phyloP scores from a whole-genome alignment of 2,113 vertebrate species.

The Oreamnos americanus region DNA sequence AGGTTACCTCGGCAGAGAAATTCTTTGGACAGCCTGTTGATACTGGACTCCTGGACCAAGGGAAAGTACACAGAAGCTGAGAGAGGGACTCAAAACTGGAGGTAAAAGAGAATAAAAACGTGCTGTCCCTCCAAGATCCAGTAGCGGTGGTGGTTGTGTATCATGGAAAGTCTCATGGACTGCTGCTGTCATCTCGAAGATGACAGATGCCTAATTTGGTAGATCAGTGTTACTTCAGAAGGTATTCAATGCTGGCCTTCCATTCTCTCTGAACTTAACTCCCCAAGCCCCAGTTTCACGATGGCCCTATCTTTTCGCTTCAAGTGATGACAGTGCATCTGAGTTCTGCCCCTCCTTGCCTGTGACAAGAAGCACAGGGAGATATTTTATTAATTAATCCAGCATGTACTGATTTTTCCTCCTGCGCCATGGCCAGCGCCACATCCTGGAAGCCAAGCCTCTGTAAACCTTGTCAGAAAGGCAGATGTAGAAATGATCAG shows the following conservation, averaged over 20 bases:
- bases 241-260: not conserved
- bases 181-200: not conserved
- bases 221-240: too few relatives aligned
- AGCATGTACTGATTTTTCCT: not conserved
- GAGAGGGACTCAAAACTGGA: not conserved
- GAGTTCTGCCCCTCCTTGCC: not conserved
- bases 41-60: not conserved
- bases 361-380: not conserved
- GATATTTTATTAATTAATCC: not conserved
- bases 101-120: accelerated
- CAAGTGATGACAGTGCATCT: not conserved
- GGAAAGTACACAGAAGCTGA: not conserved
- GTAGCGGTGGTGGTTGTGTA: accelerated
- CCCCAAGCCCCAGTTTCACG: accelerated
- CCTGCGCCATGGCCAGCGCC: too few relatives aligned
- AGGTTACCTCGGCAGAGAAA: not conserved
- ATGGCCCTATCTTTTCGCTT: not conserved
- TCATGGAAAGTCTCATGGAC: not conserved
- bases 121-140: not conserved
- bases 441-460: not conserved
- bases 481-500: not conserved
- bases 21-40: not conserved
- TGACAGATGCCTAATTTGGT: not conserved
- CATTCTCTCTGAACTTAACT: not conserved
- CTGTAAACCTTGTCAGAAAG: not conserved